Conservation (phyloP, 2,888 invertebrate genomes). For the Bursaphelenchus okinawaensis region DNA sequence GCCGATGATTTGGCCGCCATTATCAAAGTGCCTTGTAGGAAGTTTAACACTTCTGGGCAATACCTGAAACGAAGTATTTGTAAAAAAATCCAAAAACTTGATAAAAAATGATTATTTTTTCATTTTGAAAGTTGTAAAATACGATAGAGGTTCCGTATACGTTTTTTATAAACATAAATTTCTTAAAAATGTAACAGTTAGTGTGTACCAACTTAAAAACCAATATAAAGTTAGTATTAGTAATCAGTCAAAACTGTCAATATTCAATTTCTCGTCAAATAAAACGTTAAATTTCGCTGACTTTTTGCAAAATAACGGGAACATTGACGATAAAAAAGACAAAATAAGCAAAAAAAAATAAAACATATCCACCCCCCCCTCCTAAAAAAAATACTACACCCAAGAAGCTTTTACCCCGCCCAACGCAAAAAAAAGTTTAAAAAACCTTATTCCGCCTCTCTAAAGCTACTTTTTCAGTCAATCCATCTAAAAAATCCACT, state of each 20-base stretch:
- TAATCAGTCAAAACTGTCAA: neutral
- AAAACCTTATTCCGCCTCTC: too few relatives aligned
- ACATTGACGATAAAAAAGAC: neutral
- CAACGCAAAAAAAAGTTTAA: too few relatives aligned
- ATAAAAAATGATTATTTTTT: too few relatives aligned
- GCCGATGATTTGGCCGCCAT: conserved; percentile 61
- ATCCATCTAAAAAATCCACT: too few relatives aligned
- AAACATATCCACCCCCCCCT: too few relatives aligned
- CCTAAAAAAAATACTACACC: too few relatives aligned
- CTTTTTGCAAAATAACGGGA: neutral
- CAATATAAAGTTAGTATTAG: neutral
- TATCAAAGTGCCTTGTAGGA: conserved; percentile 72
- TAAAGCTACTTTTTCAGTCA: too few relatives aligned
- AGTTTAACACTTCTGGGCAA: conserved; percentile 75
- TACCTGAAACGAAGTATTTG: conserved; percentile 63
- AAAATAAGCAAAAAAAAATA: conserved; percentile 14
- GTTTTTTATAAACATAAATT: too few relatives aligned
- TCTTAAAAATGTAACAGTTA: neutral
- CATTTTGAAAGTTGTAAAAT: too few relatives aligned
- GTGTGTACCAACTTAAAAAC: neutral
- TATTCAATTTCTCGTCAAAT: neutral
- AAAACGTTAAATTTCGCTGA: neutral
- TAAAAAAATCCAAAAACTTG: neutral
- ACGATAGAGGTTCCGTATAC: too few relatives aligned
- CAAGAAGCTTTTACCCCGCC: too few relatives aligned